Evolutionary conservation across 2,888 invertebrate species (phyloP).

Genomic region (Megastigmus dorsalis): DNA sequence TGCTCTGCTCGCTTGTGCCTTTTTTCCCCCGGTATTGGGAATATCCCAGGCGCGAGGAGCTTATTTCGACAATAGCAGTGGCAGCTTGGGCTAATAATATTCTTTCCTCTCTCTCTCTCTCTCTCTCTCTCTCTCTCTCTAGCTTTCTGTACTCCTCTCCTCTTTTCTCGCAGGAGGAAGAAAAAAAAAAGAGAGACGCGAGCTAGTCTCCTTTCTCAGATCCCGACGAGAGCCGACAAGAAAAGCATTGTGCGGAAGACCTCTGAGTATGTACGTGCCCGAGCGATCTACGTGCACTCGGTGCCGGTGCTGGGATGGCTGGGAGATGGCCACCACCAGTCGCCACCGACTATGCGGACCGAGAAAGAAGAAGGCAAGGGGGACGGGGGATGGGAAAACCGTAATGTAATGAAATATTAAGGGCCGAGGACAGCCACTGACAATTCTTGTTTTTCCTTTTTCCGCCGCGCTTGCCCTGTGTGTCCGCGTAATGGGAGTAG

Average conservation of each 20-base stretch:
- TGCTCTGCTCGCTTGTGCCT: neutral
- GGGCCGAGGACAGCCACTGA: conserved; percentile 14
- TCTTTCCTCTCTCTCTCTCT: conserved; percentile 58
- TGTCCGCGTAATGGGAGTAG: conserved; percentile 3
- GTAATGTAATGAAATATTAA: conserved; percentile 49
- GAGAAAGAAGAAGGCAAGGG: neutral
- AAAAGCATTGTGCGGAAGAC: conserved; percentile 66
- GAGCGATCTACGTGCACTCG: conserved; percentile 53
- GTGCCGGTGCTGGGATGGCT: conserved; percentile 50
- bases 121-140: conserved; percentile 50
- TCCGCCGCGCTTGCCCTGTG: neutral
- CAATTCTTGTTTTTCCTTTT: conserved; percentile 30
- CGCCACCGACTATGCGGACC: no score
- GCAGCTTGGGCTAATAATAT: conserved; percentile 72
- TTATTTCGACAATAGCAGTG: conserved; percentile 67
- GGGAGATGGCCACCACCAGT: conserved; percentile 45
- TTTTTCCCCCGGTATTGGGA: conserved; percentile 19
- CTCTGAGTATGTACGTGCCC: conserved; percentile 44
- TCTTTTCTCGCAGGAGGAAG: neutral
- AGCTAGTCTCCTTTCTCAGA: no score
- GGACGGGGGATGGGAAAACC: no score
- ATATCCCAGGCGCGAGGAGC: conserved; percentile 55
- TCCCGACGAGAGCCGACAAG: conserved; percentile 35
- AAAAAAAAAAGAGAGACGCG: neutral
- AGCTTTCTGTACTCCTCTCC: conserved; percentile 60